Evolutionary conservation across 1,140 invertebrate genomes (phyloP), one percentile per base, ranked within the genome.

Genomic region (Oryctes rhinoceros): DNA sequence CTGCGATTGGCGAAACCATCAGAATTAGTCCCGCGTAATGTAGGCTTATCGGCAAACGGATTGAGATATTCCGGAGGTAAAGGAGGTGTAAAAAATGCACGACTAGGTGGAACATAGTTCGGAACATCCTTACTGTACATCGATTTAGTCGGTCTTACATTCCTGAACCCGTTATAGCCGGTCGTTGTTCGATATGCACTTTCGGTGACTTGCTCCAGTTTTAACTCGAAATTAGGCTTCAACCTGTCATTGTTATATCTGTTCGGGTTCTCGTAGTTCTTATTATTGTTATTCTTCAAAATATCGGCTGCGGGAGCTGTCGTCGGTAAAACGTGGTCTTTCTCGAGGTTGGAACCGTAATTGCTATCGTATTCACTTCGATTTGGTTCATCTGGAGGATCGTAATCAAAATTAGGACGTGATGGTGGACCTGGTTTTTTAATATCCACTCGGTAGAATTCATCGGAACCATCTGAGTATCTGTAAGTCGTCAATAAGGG

Each of bases 21-120:
- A 6, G 91, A 90, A 84, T 93, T 92, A 15, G 90, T 91, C 80
- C 94, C 94, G 82, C 94, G 90, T 53, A 96, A 87, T 6, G 94
- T 96, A 44, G 94, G 94, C 86, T 95, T 95, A 84, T 96, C 94
- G 3, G 94, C 94, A 85, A 96, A 96, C 0, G 94, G 94, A 88
- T 95, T 94, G 18, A 91, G 89, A 84, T 94, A 94, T 85, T 94
- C 93, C 1, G 93, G 93, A 6, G 94, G 94, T 77, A 95, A 84
- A 0, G 94, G 94, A 0, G 95, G 94, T 0, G 94, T 95, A 86
- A 96, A 94, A 81, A 94, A 92, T 2, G 93, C 90, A 80, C 94
- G 87, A 20, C 92, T 92, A 3, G 94, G 94, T 11, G 94, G 94
- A 11, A 94, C 93, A 87, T 95, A 95, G n/a, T 93, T 94, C 15